Conservation (phyloP, 2,113 vertebrate species). For the Aix galericulata region DNA sequence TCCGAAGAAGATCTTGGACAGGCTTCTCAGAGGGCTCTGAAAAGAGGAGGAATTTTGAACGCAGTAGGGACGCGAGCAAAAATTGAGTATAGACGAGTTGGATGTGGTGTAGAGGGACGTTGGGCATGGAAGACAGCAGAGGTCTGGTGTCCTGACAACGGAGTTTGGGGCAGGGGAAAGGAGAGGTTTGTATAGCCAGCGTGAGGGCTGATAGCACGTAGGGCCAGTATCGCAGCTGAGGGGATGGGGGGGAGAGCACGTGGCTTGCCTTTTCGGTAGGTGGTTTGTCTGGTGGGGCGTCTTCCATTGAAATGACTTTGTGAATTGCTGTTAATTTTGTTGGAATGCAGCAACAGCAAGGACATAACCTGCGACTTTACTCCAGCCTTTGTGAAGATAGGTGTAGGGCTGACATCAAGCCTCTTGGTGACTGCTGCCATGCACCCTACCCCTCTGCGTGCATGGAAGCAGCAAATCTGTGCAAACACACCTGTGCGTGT, state of each 20-base stretch:
- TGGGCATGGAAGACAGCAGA: neutral
- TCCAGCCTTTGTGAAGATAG: neutral
- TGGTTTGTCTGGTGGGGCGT: neutral
- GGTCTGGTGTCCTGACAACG: neutral
- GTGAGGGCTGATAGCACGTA: neutral
- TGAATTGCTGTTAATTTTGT: neutral
- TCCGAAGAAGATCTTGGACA: neutral
- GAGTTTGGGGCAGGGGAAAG: neutral
- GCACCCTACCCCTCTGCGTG: neutral
- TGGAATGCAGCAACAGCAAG: neutral
- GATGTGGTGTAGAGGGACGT: neutral
- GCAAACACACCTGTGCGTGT: neutral
- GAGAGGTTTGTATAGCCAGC: neutral
- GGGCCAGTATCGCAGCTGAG: neutral
- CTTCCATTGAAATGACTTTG: neutral
- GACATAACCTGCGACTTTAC: neutral
- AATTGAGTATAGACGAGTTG: neutral
- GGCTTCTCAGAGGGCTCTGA: neutral
- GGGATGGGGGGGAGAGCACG: neutral
- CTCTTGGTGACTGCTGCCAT: neutral
- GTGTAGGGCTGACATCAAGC: neutral
- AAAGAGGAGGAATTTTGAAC: conserved; percentile 5
- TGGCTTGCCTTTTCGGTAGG: neutral
- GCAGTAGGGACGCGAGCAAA: neutral
- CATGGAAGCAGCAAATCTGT: neutral